Evolutionary conservation across 2,113 vertebrate genomes (phyloP), one percentile per base, ranked within the genome.

Genomic region (Pyrgilauda ruficollis): DNA sequence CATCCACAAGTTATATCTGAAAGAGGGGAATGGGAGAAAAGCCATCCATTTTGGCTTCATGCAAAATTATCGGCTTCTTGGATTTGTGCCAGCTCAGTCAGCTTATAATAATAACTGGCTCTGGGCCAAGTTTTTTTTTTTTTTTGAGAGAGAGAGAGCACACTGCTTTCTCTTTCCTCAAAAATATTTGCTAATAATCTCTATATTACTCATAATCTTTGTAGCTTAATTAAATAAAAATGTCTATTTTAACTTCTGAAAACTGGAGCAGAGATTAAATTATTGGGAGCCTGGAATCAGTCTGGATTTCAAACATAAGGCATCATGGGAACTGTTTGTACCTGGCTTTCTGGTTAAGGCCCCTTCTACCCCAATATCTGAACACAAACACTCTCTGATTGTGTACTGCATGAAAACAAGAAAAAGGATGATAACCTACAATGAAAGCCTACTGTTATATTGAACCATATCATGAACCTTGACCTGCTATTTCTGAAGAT

Each of bases 51-150:
- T 96, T 92, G 89, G 76, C 84, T 96, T 96, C 85, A 58, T 69
- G 77, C 93, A 97, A 91, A 97, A 97, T 97, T 96, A 95, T 96
- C 50, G 14, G 74, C 87, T 93, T 93, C 94, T 96, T 98, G 98
- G 97, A 93, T 90, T 89, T 27, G 27, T 31, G 96, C 97, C 98
- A 97, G 53, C 67, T 84, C 83, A 95, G 91, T 91, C 97, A 94
- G 94, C 15, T 97, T 97, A 95, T 95, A 95, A 96, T 98, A 97
- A 97, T 97, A 97, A 94, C 88, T 98, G 97, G 97, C 96, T 93
- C 50, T 6, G 1, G 61, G 95, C 97, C 98, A 98, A 96, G 64
- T 63, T 91, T 97, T 97, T 37, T 37, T 37, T 37, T 37, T 37
- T 37, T 37, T 37, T 96, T 91, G 30, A 96, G 92, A 96, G 91